Evolutionary conservation across 2,113 vertebrate genomes (phyloP), one percentile per base, ranked within the genome.

Genomic region (Pleuronectes platessa): DNA sequence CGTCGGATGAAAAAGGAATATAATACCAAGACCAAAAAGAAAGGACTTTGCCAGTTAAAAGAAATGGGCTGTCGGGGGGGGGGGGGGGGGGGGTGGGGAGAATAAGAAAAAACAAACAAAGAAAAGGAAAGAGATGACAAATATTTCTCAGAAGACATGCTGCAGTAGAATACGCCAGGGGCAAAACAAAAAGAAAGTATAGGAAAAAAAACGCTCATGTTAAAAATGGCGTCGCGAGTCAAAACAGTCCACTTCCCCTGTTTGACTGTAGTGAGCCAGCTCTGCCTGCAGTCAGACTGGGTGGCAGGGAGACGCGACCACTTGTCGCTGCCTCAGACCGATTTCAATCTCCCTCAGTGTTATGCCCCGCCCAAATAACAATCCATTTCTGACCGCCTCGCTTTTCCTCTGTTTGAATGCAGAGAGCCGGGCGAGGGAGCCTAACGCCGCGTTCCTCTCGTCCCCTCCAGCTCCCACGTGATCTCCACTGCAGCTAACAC

Each of bases 231-330:
- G 78, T 88, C 84, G 78, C 81, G 87, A 90, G 92, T 93, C 88
- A 91, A 94, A 95, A 94, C 92, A 93, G 85, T 69, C 86, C 76
- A 93, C 92, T 93, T 94, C 94, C 94, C 90, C 81, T 85, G 79
- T 90, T 86, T 80, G 71, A 86, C 83, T 91, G 84, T 42, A 69
- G 85, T 74, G 83, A 89, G 90, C 77, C 86, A 71, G 82, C 81
- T 35, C 66, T 27, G 85, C 79, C 82, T 77, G 87, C 84, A 86
- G 92, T 90, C 92, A 94, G 94, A 94, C 94, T 92, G 94, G 92
- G 93, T 93, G 93, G 92, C 93, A 94, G 91, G 89, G 93, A 95
- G 94, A 95, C 93, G 94, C 93, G 92, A 94, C 93, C 91, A 76
- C 88, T 90, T 93, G 94, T 94, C 92, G 94, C 91, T 93, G 87